Base-by-base conservation (phyloP, 1,140 invertebrate species). In the Drosophila lacteicornis region DNA sequence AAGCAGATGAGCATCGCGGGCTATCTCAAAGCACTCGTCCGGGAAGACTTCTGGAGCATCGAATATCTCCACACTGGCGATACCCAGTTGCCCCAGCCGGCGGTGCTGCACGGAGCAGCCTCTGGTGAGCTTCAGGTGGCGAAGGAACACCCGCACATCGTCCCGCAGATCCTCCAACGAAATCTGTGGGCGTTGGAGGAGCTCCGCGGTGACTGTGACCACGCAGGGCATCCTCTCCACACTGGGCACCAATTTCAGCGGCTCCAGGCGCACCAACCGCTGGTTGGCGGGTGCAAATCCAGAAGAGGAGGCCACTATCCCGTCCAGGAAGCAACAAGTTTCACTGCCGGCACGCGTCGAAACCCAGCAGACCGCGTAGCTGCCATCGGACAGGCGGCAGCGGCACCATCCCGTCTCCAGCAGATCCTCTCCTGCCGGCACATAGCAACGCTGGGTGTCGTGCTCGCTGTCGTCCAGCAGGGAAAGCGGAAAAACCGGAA, bases 311-410 rank as follows among this genome's bases (percentile, higher is more conserved):
- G 68, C 49, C 3, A 92, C 91, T 13, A 49, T n/a, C n/a, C 53
- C 47, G 22, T 92, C 91, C 25, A 88, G 15, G 45, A 92, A 78
- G 67, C 80, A 80, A 77, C 86, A 91, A 33, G 67, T 79, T 42
- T 80, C 75, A 13, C 53, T 75, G 12, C 65, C 73, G 1, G 38
- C 43, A n/a, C 84, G 77, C 13, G 49, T 30, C 27, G 25, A 40
- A 33, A 88, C 57, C 25, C 79, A 70, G 30, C 84, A 88, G 30
- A 92, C 25, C 12, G 70, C 50, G 58, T 50, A 84, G 30, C 56
- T 79, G 49, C 53, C 68, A 40, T 80, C 62, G 11, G 73, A 22
- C 3, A 91, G 49, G 7, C 22, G 30, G 51, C 86, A 91, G 50
- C 79, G 90, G 13, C 53, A 65, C 87, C 84, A 92, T 7, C 56